Conservation (phyloP, 2,797 vertebrate genomes). For the Rousettus madagascariensis region DNA sequence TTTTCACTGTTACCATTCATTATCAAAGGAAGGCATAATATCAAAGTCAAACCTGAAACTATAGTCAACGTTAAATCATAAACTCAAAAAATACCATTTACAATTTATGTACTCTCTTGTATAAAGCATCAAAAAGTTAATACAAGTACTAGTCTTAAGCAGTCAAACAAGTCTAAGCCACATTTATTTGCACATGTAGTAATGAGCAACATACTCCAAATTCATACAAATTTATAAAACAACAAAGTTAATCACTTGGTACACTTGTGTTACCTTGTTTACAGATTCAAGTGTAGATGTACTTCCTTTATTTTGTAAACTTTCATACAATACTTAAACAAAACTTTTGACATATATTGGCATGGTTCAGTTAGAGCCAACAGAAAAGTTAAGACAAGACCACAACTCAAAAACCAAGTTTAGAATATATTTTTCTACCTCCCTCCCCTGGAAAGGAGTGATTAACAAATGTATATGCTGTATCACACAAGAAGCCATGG, state of each 20-base stretch:
- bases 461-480: conserved; percentile 59
- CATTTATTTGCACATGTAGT: conserved; percentile 89
- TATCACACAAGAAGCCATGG: conserved; percentile 60
- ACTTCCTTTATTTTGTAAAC: conserved; percentile 76
- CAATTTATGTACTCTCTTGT: conserved; percentile 46
- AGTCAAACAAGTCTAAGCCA: conserved; percentile 83
- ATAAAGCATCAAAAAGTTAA: conserved; percentile 63
- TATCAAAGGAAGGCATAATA: conserved; percentile 18
- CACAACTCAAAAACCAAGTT: conserved; percentile 74
- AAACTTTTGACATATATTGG: conserved; percentile 72
- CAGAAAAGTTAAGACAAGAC: conserved; percentile 73
- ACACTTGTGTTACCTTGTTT: conserved; percentile 79
- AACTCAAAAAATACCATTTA: conserved; percentile 39
- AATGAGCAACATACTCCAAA: conserved; percentile 82
- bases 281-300: conserved; percentile 79
- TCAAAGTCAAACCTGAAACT: conserved; percentile 26
- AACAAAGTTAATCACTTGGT: conserved; percentile 81
- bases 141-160: conserved; percentile 80
- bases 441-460: conserved; percentile 53
- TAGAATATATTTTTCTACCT: conserved; percentile 70
- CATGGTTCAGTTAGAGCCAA: conserved; percentile 76
- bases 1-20: conserved; percentile 49
- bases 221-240: conserved; percentile 88
- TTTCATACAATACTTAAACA: conserved; percentile 75
- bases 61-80: conserved; percentile 33